A percentile compares a stretch with the other conserved stretches of the same genome.
phyloP scores from a whole-genome alignment of 1,140 invertebrate species.

The Pogonognathellus flavescens region DNA sequence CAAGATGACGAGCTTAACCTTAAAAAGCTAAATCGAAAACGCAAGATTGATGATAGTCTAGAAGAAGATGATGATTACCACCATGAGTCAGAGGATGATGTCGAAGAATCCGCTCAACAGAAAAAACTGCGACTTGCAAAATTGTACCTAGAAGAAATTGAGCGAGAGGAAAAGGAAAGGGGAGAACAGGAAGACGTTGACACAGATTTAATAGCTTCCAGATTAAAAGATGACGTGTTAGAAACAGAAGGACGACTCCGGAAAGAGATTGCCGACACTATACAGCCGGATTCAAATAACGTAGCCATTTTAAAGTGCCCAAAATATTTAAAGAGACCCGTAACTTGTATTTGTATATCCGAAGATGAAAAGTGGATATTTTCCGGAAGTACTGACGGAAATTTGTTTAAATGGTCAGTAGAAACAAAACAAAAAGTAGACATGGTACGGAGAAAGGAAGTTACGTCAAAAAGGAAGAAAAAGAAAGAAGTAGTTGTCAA shows the following conservation, averaged over 20 bases:
- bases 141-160: conserved; percentile 88
- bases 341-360: conserved; percentile 87
- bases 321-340: conserved; percentile 81
- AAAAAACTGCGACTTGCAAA: conserved; percentile 90
- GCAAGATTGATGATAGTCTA: conserved; percentile 54
- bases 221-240: conserved; percentile 85
- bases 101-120: conserved; percentile 87
- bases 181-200: conserved; percentile 78
- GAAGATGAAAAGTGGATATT: conserved; percentile 80
- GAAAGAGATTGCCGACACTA: conserved; percentile 79
- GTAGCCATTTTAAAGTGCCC: conserved; percentile 74
- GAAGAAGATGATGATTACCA: conserved; percentile 34
- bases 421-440: conserved; percentile 71
- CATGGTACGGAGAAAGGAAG: conserved; percentile 68
- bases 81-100: conserved; percentile 72
- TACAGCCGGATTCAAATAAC: conserved; percentile 71
- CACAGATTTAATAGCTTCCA: conserved; percentile 73
- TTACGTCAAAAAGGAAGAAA: conserved; percentile 69
- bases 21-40: conserved; percentile 46
- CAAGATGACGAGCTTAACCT: conserved; percentile 40
- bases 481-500: conserved; percentile 68
- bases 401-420: conserved; percentile 86
- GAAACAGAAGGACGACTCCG: conserved; percentile 86
- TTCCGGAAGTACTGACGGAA: conserved; percentile 89
- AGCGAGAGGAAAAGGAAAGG: conserved; percentile 82